These are phyloP conservation scores for Gopherus flavomarginatus DNA, from an alignment of 2,113 vertebrate species.

Conservation along the genomic window DNA sequence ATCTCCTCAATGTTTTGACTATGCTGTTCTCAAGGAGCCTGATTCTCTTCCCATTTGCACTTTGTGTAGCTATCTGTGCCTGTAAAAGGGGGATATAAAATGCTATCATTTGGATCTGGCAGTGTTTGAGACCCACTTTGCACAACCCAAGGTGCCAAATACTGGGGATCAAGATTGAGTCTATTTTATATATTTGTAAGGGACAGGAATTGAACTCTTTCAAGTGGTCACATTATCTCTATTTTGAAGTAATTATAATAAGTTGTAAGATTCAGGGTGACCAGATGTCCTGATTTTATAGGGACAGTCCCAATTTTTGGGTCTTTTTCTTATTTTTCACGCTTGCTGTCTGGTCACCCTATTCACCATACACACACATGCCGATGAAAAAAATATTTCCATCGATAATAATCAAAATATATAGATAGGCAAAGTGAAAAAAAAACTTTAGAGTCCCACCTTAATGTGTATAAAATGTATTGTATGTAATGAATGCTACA, in stretches of 20 bases:
- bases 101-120: accelerated
- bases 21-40: neutral
- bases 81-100: accelerated
- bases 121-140: neutral
- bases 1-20: neutral
- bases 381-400: neutral
- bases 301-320: too few species aligned
- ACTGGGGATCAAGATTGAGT: neutral
- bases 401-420: neutral
- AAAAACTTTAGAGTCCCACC: neutral
- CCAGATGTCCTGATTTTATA: too few species aligned
- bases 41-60: neutral
- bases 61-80: neutral
- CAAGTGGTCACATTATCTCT: neutral
- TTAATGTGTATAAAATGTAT: neutral
- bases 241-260: neutral
- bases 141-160: neutral
- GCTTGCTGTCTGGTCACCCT: too few species aligned
- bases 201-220: neutral
- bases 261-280: neutral
- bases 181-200: neutral
- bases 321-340: too few species aligned
- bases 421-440: neutral
- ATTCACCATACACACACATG: neutral
- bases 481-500: neutral